Base-by-base conservation (phyloP, 2,888 invertebrate genomes). In the Xiphydria camelus region DNA sequence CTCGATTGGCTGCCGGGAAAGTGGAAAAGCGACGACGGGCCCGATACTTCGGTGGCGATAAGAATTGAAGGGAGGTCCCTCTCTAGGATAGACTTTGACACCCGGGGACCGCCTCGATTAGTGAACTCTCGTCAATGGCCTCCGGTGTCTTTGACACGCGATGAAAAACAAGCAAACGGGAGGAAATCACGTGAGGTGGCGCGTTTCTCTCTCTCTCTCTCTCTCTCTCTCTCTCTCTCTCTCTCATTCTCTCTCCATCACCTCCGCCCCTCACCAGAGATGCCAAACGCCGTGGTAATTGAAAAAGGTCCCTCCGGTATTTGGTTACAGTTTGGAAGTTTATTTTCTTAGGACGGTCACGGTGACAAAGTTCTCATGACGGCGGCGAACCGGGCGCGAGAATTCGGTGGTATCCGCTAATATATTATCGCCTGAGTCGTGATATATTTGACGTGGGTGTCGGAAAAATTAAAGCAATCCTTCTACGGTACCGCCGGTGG, bases 381-480 rank as follows among this genome's bases (percentile, higher is more conserved):
- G n/a, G n/a, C n/a, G n/a, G 29, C 29, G 12, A 15, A 15, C 14
- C 12, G 29, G 12, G 29, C 14, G 29, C 29, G 29, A 14, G 15
- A 29, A 15, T 29, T 29, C 29, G 29, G 29, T 29, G 29, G 29
- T 29, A 29, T 29, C 29, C 9, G 57, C 53, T 64, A 62, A 68
- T 68, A 66, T 70, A 71, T 68, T 67, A 69, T 68, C 64, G 49
- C 57, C 49, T 40, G 47, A 36, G 42, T 45, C 45, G 63, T 69
- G 70, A 69, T 66, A 64, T 66, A 70, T 72, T 70, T 66, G 69
- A 68, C 64, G 64, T 55, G 61, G 58, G 62, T 64, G 68, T 65
- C 66, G 69, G 70, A 64, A 71, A 70, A 73, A 73, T 73, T 68
- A 70, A 73, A 70, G 70, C 70, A 66, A 73, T 73, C 62, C 63